Conservation (phyloP, 2,113 vertebrate genomes). For the Axis porcinus region DNA sequence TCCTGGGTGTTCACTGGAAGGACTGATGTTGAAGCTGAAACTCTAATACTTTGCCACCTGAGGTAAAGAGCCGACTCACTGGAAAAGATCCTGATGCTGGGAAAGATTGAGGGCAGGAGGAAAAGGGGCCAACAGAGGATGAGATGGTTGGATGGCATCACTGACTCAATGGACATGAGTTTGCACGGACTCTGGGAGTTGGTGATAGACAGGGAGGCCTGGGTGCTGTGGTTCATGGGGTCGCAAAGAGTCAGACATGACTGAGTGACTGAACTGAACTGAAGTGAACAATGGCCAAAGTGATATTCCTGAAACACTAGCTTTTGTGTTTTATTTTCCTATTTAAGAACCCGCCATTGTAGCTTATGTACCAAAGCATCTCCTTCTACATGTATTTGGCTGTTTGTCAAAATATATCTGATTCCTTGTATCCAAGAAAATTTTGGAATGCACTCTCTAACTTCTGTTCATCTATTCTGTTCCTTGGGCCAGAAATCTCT, state of each 20-base stretch:
- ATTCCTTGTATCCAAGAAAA: background rate
- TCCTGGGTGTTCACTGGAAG: background rate
- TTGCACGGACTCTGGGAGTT: accelerated
- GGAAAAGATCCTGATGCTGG: background rate
- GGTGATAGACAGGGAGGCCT: background rate
- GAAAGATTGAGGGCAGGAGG: background rate
- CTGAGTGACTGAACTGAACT: background rate
- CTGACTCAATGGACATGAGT: background rate
- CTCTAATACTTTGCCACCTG: background rate
- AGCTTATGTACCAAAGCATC: background rate
- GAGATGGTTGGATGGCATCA: background rate
- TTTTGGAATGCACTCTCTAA: background rate
- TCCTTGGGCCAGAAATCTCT: background rate
- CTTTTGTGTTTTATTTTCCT: background rate
- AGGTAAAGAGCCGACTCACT: background rate
- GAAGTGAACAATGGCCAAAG: background rate
- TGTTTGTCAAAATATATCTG: background rate
- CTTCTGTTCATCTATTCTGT: background rate
- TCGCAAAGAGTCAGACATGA: accelerated
- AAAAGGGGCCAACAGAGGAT: background rate
- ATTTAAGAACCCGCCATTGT: background rate
- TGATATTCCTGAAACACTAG: background rate
- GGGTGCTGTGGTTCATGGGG: background rate
- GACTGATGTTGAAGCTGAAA: background rate
- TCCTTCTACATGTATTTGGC: background rate